Evolutionary conservation across 2,113 vertebrate genomes (phyloP), one percentile per base, ranked within the genome.

Genomic region (Chlamydotis undulata): DNA sequence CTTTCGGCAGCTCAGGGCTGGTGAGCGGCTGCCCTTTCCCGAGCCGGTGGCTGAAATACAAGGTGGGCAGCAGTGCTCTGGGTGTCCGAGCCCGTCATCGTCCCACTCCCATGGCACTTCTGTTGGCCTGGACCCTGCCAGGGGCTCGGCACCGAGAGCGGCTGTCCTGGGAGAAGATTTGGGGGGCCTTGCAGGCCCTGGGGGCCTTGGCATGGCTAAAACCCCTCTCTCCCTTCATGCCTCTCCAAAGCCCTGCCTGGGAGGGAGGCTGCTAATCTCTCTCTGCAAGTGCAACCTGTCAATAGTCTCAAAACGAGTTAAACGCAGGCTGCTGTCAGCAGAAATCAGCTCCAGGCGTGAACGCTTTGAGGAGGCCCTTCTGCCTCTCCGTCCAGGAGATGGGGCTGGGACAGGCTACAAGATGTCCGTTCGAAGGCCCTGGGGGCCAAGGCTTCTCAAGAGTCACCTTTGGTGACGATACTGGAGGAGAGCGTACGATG

Each of bases 401-500:
- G 28, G 16, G 45, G 31, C 71, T 0, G 0, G 71, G 73, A 50
- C 31, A 53, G 39, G 14, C 29, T 73, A 28, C 17, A 18, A 94
- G 67, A 50, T 3, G 7, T 19, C 64, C 70, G 6, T 41, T 50
- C 4, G 2, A 87, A 57, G 77, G 39, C 35, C 35, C 28, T 65
- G 57, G 21, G 9, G 12, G 22, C 18, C 1, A 3, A 26, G 64
- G 26, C 26, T 92, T 12, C 29, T 65, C 1, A 0, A 29, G 28
- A 29, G 33, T 39, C 43, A 60, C 39, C 8, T 77, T 57, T 53
- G 59, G 28, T 88, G 91, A 35, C 11, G 8, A 2, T 25, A 69
- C 74, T 71, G 78, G 81, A 71, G 37, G n/a, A 41, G 41, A 57
- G 55, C 0, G 0, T 7, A 24, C 0, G 0, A 17, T 69, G 78